Evolutionary conservation across 2,888 invertebrate genomes (phyloP).

Genomic region (Chironomus tentans): DNA sequence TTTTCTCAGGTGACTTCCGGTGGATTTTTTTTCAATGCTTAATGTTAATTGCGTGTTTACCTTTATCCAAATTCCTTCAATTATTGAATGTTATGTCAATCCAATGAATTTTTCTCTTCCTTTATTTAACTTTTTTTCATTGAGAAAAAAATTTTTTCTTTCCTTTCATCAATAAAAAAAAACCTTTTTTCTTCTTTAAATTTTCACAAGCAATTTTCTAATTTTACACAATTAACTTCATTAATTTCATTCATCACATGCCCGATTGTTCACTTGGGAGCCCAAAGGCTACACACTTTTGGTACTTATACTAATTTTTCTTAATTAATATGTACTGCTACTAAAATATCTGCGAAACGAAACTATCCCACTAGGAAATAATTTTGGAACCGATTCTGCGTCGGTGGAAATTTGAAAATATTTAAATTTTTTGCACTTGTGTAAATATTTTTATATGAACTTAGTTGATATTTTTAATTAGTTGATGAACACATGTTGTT

Average conservation of each 20-base stretch:
- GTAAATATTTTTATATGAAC: no score
- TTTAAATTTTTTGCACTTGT: no score
- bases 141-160: not conserved
- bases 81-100: no score
- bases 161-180: not conserved
- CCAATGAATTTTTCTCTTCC: not conserved
- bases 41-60: no score
- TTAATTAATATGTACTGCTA: constrained; percentile 60
- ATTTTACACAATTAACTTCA: not conserved
- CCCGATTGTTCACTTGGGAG: constrained; percentile 1
- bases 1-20: no score
- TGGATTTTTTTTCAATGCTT: no score
- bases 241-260: constrained; percentile 14
- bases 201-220: not conserved
- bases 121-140: not conserved
- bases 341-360: not conserved
- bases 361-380: not conserved
- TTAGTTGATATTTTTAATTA: no score
- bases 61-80: no score
- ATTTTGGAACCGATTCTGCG: not conserved
- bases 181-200: not conserved
- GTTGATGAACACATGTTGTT: no score
- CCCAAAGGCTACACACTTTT: not conserved
- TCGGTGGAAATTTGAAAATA: not conserved
- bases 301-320: constrained; percentile 48